Percentiles rank a stretch among this genome's conserved stretches.
These are phyloP conservation scores for Odontomachus brunneus DNA, from an alignment of 1,140 invertebrate genomes.

Conservation along the genomic window DNA sequence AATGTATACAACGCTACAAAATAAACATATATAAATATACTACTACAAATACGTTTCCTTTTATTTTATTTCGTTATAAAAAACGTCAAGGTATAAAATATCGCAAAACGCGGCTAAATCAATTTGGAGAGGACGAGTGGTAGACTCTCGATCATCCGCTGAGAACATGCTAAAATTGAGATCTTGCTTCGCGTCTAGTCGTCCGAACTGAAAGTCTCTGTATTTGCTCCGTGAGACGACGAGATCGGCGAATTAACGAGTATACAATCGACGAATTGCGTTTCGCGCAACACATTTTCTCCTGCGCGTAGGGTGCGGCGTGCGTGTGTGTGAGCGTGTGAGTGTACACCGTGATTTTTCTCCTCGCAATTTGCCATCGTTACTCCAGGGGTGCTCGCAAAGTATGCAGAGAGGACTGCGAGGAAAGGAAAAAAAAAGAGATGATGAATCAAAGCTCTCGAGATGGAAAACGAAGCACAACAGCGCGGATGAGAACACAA, in stretches of 20 bases:
- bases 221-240: no score
- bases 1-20: no score
- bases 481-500: background rate
- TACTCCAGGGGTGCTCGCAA: conserved; percentile 37
- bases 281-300: conserved; percentile 20
- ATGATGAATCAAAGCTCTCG: conserved; percentile 7
- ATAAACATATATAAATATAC: background rate
- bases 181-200: background rate
- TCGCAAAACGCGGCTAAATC: background rate
- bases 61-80: conserved; percentile 13
- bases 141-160: background rate
- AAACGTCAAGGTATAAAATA: conserved; percentile 23
- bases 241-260: conserved; percentile 2
- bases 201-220: background rate
- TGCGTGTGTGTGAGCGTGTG: no score
- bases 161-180: background rate
- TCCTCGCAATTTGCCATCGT: conserved; percentile 31
- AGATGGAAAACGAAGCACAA: background rate
- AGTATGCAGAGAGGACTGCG: conserved; percentile 1
- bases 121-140: background rate
- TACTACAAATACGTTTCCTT: conserved; percentile 7
- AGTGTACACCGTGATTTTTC: no score
- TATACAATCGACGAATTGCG: background rate
- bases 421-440: background rate
- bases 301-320: no score